Evolutionary conservation across 2,113 vertebrate species (phyloP).

Genomic region (Dermatemys mawii): DNA sequence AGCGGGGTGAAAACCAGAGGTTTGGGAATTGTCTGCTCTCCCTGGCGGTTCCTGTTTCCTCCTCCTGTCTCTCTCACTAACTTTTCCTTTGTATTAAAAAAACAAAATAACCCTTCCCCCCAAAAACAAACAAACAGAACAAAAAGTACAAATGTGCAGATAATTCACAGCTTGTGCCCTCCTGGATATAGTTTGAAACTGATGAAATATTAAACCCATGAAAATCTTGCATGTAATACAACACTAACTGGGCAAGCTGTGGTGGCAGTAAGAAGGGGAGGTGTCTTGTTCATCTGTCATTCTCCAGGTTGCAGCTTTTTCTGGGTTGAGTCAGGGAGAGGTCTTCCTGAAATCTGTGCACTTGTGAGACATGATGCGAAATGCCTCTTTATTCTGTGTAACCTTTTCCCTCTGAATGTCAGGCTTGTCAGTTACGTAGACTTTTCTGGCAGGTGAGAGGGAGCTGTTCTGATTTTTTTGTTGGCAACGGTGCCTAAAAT

Average conservation of each 20-base stretch:
- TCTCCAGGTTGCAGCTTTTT: not conserved
- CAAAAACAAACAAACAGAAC: not conserved
- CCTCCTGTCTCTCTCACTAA: not conserved
- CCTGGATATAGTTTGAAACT: not conserved
- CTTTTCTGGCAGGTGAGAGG: not conserved
- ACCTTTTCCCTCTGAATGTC: not conserved
- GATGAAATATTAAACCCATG: not conserved
- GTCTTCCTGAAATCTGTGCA: not conserved
- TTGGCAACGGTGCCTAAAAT: not conserved
- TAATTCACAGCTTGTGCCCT: not conserved
- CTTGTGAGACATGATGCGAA: not conserved
- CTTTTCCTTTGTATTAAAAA: not conserved
- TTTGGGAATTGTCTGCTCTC: not conserved
- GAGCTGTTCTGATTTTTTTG: not conserved
- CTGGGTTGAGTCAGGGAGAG: not conserved
- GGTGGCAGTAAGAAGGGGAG: not conserved
- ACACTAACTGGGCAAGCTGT: fast-evolving
- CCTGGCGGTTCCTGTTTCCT: not conserved
- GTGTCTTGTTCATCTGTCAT: not conserved
- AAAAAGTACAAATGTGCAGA: not conserved
- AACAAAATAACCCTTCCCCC: not conserved
- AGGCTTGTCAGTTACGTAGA: not conserved
- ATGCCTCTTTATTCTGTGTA: not conserved
- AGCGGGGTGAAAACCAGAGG: not conserved
- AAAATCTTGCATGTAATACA: not conserved